Evolutionary conservation across 1,140 invertebrate genomes (phyloP).

Genomic region (Helicoverpa zea): DNA sequence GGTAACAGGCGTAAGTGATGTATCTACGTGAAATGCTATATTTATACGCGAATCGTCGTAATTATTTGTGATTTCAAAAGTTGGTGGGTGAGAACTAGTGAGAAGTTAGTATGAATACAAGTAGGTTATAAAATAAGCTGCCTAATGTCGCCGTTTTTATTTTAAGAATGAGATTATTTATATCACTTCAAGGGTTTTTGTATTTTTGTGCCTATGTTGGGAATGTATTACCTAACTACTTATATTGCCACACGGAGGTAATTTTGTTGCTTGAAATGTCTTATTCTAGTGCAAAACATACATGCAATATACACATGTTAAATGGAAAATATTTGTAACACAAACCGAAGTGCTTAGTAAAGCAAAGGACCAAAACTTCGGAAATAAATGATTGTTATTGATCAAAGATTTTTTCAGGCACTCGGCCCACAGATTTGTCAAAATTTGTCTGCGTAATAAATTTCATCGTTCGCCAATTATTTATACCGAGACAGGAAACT

Average conservation of each 20-base stretch:
- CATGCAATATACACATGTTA: not conserved
- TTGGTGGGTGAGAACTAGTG: not conserved
- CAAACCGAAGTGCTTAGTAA: not conserved
- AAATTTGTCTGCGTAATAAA: slow-evolving; percentile 78
- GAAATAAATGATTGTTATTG: slow-evolving; percentile 21
- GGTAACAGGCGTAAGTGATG: slow-evolving; percentile 26
- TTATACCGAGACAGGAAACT: slow-evolving; percentile 70
- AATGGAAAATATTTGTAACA: not conserved
- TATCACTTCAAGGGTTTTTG: not conserved
- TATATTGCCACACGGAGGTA: too few relatives aligned
- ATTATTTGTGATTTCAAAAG: slow-evolving; percentile 2
- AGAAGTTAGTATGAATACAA: not conserved
- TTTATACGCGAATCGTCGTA: not conserved
- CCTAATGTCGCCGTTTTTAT: not conserved
- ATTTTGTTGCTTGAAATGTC: too few relatives aligned
- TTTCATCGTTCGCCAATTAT: slow-evolving; percentile 74
- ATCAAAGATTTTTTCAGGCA: slow-evolving; percentile 55
- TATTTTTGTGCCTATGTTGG: not conserved
- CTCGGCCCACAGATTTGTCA: slow-evolving; percentile 65
- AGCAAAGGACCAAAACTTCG: not conserved
- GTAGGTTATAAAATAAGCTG: not conserved
- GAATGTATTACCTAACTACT: too few relatives aligned
- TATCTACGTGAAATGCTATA: not conserved
- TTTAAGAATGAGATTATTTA: not conserved
- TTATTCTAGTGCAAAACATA: too few relatives aligned